Evolutionary conservation across 2,888 invertebrate genomes (phyloP).

Genomic region (Meganola albula): DNA sequence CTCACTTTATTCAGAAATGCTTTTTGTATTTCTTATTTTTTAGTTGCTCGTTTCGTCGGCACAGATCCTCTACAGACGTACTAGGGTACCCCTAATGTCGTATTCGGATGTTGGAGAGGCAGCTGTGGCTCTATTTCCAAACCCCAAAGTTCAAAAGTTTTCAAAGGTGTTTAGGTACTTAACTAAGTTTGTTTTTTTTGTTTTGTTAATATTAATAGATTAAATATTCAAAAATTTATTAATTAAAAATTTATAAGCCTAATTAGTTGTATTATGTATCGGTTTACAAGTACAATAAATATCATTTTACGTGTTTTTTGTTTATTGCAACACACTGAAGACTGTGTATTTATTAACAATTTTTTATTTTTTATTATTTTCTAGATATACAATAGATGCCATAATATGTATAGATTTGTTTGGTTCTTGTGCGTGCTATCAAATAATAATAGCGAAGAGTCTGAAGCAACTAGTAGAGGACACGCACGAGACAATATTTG

Average conservation of each 20-base stretch:
- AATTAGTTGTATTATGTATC: too few species aligned
- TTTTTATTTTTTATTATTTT: too few species aligned
- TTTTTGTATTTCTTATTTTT: too few species aligned
- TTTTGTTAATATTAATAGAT: too few species aligned
- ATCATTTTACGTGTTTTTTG: too few species aligned
- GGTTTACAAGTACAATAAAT: too few species aligned
- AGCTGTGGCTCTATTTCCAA: constrained; percentile 38
- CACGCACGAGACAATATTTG: constrained; percentile 18
- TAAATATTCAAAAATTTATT: too few species aligned
- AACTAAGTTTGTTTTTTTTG: too few species aligned
- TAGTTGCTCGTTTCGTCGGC: constrained; percentile 45
- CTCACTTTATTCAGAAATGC: too few species aligned
- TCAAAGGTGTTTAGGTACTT: constrained; percentile 45
- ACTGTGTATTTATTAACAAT: too few species aligned
- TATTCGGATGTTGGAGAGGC: constrained; percentile 61
- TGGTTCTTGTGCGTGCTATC: constrained; percentile 55
- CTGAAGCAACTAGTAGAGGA: constrained; percentile 56
- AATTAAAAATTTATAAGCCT: too few species aligned
- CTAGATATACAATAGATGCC: constrained; percentile 45
- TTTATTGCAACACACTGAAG: too few species aligned
- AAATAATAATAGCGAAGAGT: constrained; percentile 55
- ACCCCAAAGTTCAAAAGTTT: constrained; percentile 23
- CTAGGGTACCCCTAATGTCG: constrained; percentile 41
- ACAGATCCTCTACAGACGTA: constrained; percentile 44
- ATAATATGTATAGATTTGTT: constrained; percentile 51